Percentiles rank a stretch among this genome's conserved stretches.
Conservation (phyloP, 2,888 invertebrate genomes). For the Archips crataeganus region DNA sequence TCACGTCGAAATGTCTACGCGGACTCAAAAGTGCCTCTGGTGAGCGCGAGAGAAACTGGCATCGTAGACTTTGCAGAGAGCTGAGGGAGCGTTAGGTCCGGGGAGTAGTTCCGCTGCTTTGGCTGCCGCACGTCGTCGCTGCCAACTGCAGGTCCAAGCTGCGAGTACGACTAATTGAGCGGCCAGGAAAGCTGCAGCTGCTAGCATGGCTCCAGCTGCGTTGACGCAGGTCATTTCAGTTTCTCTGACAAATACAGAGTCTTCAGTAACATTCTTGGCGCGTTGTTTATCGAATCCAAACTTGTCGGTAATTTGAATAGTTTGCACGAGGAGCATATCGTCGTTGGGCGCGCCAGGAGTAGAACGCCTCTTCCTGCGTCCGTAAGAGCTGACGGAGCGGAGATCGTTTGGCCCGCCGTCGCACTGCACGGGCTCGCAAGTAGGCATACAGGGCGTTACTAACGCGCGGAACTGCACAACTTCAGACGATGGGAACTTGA, state of each 20-base stretch:
- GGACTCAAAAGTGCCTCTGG: slow-evolving; percentile 82
- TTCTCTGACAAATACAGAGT: slow-evolving; percentile 90
- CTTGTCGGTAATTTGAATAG: slow-evolving; percentile 96
- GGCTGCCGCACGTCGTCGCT: slow-evolving; percentile 89
- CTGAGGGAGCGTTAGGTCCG: slow-evolving; percentile 84
- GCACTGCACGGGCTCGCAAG: slow-evolving; percentile 96
- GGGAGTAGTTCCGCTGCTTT: slow-evolving; percentile 89
- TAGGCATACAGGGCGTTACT: slow-evolving; percentile 97
- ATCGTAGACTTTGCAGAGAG: slow-evolving; percentile 95
- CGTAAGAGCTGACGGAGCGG: slow-evolving; percentile 93
- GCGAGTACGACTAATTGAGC: slow-evolving; percentile 95
- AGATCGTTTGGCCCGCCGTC: slow-evolving; percentile 94
- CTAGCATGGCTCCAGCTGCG: slow-evolving; percentile 92
- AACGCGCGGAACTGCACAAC: slow-evolving; percentile 98
- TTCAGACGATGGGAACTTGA: slow-evolving; percentile 98
- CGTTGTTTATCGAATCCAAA: slow-evolving; percentile 93
- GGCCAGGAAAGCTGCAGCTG: slow-evolving; percentile 93
- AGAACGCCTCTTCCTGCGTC: slow-evolving; percentile 92
- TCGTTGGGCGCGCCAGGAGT: slow-evolving; percentile 87
- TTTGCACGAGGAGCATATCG: slow-evolving; percentile 94
- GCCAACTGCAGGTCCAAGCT: slow-evolving; percentile 96
- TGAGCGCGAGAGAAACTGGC: slow-evolving; percentile 92
- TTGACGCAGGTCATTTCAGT: slow-evolving; percentile 89
- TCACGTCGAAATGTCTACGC: slow-evolving; percentile 72
- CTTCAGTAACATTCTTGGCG: slow-evolving; percentile 88